Conservation (phyloP, 2,113 vertebrate species). For the Daphoenositta chrysoptera region DNA sequence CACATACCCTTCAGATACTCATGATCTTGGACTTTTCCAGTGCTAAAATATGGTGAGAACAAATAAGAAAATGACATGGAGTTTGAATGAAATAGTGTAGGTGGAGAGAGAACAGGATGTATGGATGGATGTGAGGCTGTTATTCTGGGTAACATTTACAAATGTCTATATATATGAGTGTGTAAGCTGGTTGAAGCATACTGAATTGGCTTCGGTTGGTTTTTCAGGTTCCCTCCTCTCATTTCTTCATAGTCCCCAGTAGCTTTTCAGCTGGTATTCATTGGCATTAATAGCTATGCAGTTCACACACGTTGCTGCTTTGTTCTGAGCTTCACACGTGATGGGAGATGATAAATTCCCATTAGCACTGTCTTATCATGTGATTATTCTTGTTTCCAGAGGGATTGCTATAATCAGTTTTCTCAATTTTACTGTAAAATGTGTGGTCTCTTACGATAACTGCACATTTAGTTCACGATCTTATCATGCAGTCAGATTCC, state of each 20-base stretch:
- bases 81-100: neutral
- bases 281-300: conserved; percentile 19
- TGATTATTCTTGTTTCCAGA: conserved; percentile 54
- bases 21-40: neutral
- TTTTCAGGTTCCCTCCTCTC: neutral
- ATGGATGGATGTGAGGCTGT: neutral
- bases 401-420: conserved; percentile 73
- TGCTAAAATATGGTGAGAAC: neutral
- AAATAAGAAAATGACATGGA: neutral
- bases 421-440: conserved; percentile 71
- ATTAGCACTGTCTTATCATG: conserved; percentile 58
- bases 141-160: neutral
- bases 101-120: neutral
- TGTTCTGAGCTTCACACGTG: conserved; percentile 42
- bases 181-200: neutral
- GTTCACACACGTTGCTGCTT: neutral
- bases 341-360: conserved; percentile 58
- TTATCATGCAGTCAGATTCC: conserved; percentile 33
- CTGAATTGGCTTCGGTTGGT: neutral
- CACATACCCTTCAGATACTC: neutral
- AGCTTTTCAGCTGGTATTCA: neutral
- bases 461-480: conserved; percentile 30
- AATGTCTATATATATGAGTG: neutral
- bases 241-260: neutral
- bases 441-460: conserved; percentile 60